Evolutionary conservation across 1,140 invertebrate genomes (phyloP).

Genomic region (Lucilia cuprina): DNA sequence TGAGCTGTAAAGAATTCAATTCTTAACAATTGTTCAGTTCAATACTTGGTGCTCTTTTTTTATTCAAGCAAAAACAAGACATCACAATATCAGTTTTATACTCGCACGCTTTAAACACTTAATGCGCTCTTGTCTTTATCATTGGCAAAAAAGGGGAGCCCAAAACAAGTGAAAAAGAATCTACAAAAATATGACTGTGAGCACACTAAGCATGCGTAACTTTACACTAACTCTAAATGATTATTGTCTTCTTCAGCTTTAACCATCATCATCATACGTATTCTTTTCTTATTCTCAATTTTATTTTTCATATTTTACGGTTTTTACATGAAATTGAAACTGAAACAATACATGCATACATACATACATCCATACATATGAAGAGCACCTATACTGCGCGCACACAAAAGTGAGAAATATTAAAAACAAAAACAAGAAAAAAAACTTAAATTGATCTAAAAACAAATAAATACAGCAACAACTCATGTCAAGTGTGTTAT

Average conservation of each 20-base stretch:
- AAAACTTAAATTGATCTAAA: background rate
- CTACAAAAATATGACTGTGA: background rate
- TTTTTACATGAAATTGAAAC: slow-evolving; percentile 7
- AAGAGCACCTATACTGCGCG: background rate
- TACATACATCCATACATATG: background rate
- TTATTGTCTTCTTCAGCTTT: background rate
- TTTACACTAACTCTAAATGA: background rate
- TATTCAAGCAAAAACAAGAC: too few relatives aligned
- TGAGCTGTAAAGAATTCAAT: too few relatives aligned
- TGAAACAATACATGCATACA: background rate
- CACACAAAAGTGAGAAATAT: background rate
- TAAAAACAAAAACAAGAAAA: background rate
- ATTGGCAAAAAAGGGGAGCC: background rate
- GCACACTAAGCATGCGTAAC: background rate
- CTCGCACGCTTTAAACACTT: background rate
- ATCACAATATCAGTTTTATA: background rate
- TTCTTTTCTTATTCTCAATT: background rate
- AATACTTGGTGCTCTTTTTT: too few relatives aligned
- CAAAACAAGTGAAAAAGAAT: background rate
- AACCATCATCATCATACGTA: background rate
- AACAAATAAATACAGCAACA: slow-evolving; percentile 35
- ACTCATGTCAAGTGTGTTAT: slow-evolving; percentile 28
- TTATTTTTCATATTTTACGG: background rate
- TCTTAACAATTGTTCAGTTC: too few relatives aligned
- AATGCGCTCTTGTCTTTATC: background rate